A percentile compares a stretch with the other conserved stretches of the same genome.
phyloP scores from a whole-genome alignment of 2,888 invertebrate genomes.

The Folsomia manolachei region DNA sequence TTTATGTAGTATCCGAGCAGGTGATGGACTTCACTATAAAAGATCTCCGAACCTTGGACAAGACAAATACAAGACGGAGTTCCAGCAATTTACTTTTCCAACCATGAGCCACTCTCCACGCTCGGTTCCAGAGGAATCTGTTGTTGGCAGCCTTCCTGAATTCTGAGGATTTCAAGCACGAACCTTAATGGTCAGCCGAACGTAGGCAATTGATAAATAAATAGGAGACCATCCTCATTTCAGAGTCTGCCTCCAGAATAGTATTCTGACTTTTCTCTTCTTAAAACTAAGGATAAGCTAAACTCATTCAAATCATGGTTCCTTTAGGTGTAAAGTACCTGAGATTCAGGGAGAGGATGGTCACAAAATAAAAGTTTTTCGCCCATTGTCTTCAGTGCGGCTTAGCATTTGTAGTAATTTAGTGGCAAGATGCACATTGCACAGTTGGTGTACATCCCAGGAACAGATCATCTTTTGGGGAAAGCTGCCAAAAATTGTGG shows the following conservation, averaged over 20 bases:
- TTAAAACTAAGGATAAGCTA: too few relatives aligned
- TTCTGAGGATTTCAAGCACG: not conserved
- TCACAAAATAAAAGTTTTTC: too few relatives aligned
- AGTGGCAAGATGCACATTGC: too few relatives aligned
- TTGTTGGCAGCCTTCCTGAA: not conserved
- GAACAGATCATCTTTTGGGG: too few relatives aligned
- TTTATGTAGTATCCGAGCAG: constrained; percentile 47
- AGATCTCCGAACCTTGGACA: constrained; percentile 29
- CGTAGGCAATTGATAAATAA: not conserved
- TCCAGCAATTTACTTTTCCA: not conserved
- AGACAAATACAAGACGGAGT: not conserved
- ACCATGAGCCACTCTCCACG: not conserved
- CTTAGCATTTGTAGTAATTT: too few relatives aligned
- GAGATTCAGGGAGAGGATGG: too few relatives aligned
- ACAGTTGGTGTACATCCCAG: too few relatives aligned
- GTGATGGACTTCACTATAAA: constrained; percentile 51
- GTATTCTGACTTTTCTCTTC: too few relatives aligned
- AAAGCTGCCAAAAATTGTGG: too few relatives aligned
- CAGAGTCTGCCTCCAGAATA: not conserved
- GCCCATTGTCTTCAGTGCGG: too few relatives aligned
- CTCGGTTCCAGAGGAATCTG: not conserved
- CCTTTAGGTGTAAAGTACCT: too few relatives aligned
- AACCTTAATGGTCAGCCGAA: not conserved
- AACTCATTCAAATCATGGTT: too few relatives aligned
- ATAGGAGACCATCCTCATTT: not conserved